phyloP scores from a whole-genome alignment of 2,888 invertebrate genomes.

The Cantharis rustica region DNA sequence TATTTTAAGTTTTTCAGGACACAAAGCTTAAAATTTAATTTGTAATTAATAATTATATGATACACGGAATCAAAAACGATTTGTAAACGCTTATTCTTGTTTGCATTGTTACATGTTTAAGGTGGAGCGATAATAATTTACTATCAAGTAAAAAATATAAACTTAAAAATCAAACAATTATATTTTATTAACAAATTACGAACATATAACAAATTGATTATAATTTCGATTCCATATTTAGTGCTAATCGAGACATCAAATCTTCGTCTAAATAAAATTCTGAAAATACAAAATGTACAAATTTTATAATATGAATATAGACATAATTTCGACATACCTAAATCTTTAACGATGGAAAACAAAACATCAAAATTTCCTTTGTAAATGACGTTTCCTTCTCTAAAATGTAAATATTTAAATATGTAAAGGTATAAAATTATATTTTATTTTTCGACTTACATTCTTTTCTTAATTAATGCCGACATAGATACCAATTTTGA shows the following conservation, averaged over 20 bases:
- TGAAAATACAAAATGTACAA: neutral
- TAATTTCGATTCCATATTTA: neutral
- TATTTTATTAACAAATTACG: neutral
- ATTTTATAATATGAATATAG: neutral
- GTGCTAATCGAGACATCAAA: neutral
- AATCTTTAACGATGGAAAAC: constrained; percentile 35
- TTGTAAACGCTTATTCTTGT: no score
- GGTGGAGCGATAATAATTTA: no score
- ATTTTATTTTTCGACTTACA: constrained; percentile 36
- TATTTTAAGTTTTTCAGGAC: no score
- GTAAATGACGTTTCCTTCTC: constrained; percentile 33
- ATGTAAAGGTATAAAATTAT: neutral
- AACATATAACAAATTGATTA: neutral
- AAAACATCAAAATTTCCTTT: constrained; percentile 37
- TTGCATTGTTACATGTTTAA: no score
- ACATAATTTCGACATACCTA: constrained; percentile 41
- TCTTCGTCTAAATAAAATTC: neutral
- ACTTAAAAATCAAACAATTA: neutral
- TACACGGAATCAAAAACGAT: no score
- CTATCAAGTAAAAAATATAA: no score
- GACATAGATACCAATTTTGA: constrained; percentile 58
- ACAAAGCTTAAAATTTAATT: no score
- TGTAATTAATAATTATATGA: no score
- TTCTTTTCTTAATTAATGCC: constrained; percentile 50
- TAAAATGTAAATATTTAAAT: constrained; percentile 13